A percentile compares a stretch with the other conserved stretches of the same genome.
These are phyloP conservation scores for Bucco capensis DNA, from an alignment of 2,113 vertebrate genomes.

Conservation along the genomic window DNA sequence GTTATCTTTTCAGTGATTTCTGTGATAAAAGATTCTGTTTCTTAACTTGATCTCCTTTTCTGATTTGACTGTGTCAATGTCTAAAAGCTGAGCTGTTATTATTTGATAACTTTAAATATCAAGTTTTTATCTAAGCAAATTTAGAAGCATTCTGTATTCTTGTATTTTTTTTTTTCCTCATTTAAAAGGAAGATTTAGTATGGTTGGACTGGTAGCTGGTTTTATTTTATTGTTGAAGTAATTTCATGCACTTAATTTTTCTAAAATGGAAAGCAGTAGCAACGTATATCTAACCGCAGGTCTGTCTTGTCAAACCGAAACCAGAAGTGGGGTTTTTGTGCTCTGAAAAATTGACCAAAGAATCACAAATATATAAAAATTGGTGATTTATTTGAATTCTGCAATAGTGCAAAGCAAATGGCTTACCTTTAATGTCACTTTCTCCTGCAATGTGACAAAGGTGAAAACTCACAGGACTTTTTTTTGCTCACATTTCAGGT, in stretches of 20 bases:
- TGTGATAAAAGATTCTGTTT: not conserved
- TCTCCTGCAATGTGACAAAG: not conserved
- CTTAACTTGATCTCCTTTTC: not conserved
- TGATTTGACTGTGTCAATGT: not conserved
- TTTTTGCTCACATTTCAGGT: not conserved
- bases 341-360: not conserved
- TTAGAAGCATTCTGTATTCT: not conserved
- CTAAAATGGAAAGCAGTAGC: not conserved
- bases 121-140: not conserved
- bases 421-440: not conserved
- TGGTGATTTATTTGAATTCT: not conserved
- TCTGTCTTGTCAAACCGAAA: not conserved
- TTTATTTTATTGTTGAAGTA: not conserved
- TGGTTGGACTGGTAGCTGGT: not conserved
- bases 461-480: not conserved
- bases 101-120: not conserved
- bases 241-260: not conserved
- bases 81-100: not conserved
- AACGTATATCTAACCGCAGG: not conserved
- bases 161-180: not conserved
- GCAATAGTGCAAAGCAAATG: not conserved
- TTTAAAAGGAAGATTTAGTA: not conserved
- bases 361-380: not conserved
- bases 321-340: not conserved
- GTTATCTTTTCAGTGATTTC: not conserved